Percentiles rank a stretch among this genome's conserved stretches.
phyloP scores from a whole-genome alignment of 2,888 invertebrate genomes.

The Agonopterix arenella region DNA sequence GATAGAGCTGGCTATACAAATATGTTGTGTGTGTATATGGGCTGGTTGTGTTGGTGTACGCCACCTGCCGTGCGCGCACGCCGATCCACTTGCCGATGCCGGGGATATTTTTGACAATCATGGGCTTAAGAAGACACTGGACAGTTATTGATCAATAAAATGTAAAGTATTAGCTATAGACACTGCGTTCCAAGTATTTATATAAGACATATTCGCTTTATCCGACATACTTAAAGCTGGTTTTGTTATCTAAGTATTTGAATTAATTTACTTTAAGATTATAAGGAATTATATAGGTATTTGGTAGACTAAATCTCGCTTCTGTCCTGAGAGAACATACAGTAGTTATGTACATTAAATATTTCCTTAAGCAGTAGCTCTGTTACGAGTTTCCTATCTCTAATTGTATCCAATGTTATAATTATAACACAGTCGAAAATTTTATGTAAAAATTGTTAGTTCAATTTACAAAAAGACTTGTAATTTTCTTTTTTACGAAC shows the following conservation, averaged over 20 bases:
- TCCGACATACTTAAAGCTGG: not conserved
- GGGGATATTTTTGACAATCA: conserved; percentile 6
- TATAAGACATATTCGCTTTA: not conserved
- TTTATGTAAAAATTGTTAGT: no score
- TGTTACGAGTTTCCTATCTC: no score
- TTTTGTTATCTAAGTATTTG: not conserved
- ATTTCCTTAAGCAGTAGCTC: no score
- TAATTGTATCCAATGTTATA: no score
- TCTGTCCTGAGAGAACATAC: no score
- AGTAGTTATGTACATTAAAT: no score
- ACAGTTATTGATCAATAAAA: conserved; percentile 10
- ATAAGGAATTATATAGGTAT: no score
- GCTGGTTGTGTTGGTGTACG: not conserved
- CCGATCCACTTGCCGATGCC: conserved; percentile 7
- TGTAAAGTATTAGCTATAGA: conserved; percentile 3
- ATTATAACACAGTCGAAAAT: no score
- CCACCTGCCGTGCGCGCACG: not conserved
- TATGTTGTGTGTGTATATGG: not conserved
- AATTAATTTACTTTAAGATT: not conserved
- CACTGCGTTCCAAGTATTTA: conserved; percentile 1
- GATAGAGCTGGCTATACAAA: conserved; percentile 1
- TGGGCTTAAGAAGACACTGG: conserved; percentile 1
- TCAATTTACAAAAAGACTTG: no score
- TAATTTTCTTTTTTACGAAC: no score
- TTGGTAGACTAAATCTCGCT: no score